These are phyloP conservation scores for Rhynchonema sp. DNA, from an alignment of 2,888 invertebrate species.

Conservation along the genomic window DNA sequence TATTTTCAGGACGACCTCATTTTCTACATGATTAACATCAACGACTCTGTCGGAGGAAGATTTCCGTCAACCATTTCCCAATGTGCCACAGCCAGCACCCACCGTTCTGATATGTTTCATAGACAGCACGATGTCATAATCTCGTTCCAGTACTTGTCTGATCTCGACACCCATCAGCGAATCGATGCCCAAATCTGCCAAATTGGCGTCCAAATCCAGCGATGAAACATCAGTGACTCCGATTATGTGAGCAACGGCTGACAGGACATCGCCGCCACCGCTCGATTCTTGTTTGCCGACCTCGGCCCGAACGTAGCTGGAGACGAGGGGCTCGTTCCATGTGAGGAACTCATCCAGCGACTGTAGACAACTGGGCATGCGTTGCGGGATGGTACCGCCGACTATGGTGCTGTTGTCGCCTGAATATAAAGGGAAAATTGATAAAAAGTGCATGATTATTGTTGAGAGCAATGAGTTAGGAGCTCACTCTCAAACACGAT, in stretches of 20 bases:
- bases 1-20: too few species aligned
- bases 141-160: conserved; percentile 40
- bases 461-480: too few species aligned
- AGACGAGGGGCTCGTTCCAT: conserved; percentile 46
- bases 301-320: conserved; percentile 25
- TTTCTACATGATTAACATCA: too few species aligned
- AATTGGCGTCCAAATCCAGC: conserved; percentile 48
- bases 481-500: too few species aligned
- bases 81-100: too few species aligned
- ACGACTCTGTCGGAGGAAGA: too few species aligned
- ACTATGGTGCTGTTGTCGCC: conserved; percentile 59
- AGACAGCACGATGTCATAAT: conserved; percentile 60
- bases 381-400: conserved; percentile 84
- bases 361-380: conserved; percentile 72
- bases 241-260: conserved; percentile 6
- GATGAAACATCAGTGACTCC: conserved; percentile 62
- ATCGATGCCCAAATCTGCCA: conserved; percentile 87
- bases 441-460: background rate
- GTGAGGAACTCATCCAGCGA: conserved; percentile 75
- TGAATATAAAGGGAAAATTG: background rate
- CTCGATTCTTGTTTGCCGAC: background rate
- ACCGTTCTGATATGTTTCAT: conserved; percentile 42
- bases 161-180: conserved; percentile 94
- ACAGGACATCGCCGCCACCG: background rate
- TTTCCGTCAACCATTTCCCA: too few species aligned